These are phyloP conservation scores for Agonopterix subpropinquella DNA, from an alignment of 2,888 invertebrate species.

Conservation along the genomic window DNA sequence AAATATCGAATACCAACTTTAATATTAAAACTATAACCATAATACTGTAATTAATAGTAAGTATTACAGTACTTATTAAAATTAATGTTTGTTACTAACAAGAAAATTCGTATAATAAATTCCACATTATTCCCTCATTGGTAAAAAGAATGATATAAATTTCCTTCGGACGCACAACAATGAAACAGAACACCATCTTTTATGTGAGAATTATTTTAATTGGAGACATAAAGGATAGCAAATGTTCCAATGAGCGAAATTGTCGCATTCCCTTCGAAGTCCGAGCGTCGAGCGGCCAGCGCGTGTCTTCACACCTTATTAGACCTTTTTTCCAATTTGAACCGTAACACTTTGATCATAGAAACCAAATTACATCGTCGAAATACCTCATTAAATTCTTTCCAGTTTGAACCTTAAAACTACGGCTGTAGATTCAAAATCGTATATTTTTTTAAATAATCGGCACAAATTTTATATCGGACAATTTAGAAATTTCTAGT, in stretches of 20 bases:
- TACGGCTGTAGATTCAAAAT: not conserved
- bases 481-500: constrained; percentile 41
- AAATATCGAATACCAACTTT: too few species aligned
- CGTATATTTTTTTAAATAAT: not conserved
- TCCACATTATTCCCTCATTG: too few species aligned
- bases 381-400: not conserved
- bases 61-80: too few species aligned
- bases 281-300: constrained; percentile 12
- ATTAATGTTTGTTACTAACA: too few species aligned
- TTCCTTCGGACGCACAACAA: constrained; percentile 4
- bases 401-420: too few species aligned
- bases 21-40: too few species aligned
- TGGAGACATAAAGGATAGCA: constrained; percentile 55
- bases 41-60: too few species aligned
- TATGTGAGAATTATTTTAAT: constrained; percentile 53
- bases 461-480: constrained; percentile 36
- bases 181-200: constrained; percentile 17
- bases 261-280: constrained; percentile 54
- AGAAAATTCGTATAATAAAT: too few species aligned
- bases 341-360: too few species aligned
- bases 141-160: not conserved
- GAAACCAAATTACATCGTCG: constrained; percentile 4
- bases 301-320: constrained; percentile 56
- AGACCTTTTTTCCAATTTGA: too few species aligned
- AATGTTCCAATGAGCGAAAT: constrained; percentile 59